phyloP scores from a whole-genome alignment of 2,888 invertebrate genomes.

The Cancer borealis region DNA sequence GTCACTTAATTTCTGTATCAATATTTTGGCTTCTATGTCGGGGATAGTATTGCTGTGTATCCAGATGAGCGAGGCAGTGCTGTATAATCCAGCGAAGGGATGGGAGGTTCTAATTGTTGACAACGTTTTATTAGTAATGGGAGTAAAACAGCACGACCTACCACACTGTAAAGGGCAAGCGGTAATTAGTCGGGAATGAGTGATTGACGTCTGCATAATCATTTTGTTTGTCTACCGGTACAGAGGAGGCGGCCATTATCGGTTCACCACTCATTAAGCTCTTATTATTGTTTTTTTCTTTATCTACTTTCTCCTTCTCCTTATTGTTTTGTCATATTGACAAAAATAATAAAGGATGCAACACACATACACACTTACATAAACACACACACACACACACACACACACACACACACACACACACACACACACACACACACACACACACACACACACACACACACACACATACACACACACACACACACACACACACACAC shows the following conservation, averaged over 20 bases:
- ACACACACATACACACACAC: constrained; percentile 44
- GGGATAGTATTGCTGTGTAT: background rate
- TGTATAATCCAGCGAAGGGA: background rate
- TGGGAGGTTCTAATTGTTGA: background rate
- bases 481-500: constrained; percentile 52
- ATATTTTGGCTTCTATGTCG: background rate
- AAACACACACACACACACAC: constrained; percentile 55
- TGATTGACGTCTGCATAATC: constrained; percentile 1
- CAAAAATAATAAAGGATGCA: too few relatives aligned
- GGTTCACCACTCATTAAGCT: background rate
- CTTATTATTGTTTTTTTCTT: background rate
- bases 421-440: constrained; percentile 63
- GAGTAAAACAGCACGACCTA: background rate
- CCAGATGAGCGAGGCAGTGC: background rate
- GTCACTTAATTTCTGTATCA: background rate
- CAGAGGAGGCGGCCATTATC: background rate
- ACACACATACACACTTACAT: constrained; percentile 53
- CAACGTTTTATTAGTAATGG: background rate
- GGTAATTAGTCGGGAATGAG: constrained; percentile 6
- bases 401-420: constrained; percentile 58
- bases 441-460: constrained; percentile 52
- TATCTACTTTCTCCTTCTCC: background rate
- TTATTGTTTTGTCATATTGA: too few relatives aligned
- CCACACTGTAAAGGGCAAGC: background rate
- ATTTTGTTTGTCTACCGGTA: background rate